phyloP scores from a whole-genome alignment of 1,140 invertebrate genomes.

The Dendroctonus ponderosae region DNA sequence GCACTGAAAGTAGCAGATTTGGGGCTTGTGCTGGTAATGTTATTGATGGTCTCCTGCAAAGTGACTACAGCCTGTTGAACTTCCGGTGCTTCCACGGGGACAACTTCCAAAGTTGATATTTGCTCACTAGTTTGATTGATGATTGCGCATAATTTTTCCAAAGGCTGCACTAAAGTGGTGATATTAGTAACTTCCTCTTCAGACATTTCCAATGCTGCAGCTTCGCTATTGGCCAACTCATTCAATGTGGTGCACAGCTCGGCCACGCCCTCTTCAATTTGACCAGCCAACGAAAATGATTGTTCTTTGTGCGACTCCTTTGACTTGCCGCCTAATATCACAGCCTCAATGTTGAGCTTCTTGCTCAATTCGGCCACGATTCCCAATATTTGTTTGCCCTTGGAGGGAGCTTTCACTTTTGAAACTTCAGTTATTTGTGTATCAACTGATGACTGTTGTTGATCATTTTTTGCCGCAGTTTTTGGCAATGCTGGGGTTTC shows the following conservation, averaged over 20 bases:
- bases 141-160: constrained; percentile 19
- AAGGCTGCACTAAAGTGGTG: constrained; percentile 15
- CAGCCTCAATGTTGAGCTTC: constrained; percentile 28
- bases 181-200: constrained; percentile 16
- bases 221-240: constrained; percentile 1
- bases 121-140: constrained; percentile 19
- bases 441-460: not conserved
- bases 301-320: constrained; percentile 9
- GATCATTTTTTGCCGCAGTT: not conserved
- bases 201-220: constrained; percentile 1
- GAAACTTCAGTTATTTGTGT: not conserved
- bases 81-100: constrained; percentile 14
- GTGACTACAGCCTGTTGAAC: constrained; percentile 18
- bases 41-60: constrained; percentile 22
- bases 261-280: constrained; percentile 10
- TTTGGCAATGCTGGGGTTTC: not conserved
- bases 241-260: constrained; percentile 9
- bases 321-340: constrained; percentile 14
- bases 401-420: not conserved
- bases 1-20: too few species aligned
- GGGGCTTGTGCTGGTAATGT: constrained; percentile 2
- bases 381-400: constrained; percentile 24
- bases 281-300: not conserved
- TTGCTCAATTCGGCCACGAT: constrained; percentile 29
- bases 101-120: constrained; percentile 12